Conservation (phyloP, 1,140 invertebrate genomes). For the Atopsyche davidsoni region DNA sequence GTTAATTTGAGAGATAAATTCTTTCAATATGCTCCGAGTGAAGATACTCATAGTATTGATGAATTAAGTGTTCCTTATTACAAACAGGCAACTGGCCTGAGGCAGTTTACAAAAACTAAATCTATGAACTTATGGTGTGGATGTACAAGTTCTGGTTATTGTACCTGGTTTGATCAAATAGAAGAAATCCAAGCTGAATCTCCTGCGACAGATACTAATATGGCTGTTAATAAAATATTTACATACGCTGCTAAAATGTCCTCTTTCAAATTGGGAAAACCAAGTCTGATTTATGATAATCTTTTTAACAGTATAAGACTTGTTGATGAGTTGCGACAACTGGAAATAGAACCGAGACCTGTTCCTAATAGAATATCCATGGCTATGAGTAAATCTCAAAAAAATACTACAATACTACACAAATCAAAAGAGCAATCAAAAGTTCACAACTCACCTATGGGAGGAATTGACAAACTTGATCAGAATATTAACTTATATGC, state of each 20-base stretch:
- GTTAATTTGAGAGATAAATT: slow-evolving; percentile 23
- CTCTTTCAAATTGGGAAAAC: slow-evolving; percentile 5
- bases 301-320: slow-evolving; percentile 16
- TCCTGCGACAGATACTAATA: neutral
- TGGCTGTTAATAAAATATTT: slow-evolving; percentile 15
- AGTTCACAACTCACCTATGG: slow-evolving; percentile 24
- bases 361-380: slow-evolving; percentile 19
- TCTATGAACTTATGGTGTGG: slow-evolving; percentile 26
- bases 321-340: slow-evolving; percentile 9
- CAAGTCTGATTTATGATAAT: slow-evolving; percentile 19
- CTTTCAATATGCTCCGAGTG: slow-evolving; percentile 13
- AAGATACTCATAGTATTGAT: slow-evolving; percentile 22
- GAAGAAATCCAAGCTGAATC: slow-evolving; percentile 16
- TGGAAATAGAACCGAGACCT: slow-evolving; percentile 16
- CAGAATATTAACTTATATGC: slow-evolving; percentile 25
- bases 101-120: slow-evolving; percentile 22
- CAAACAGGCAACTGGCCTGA: slow-evolving; percentile 15
- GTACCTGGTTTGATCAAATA: slow-evolving; percentile 26
- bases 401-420: neutral
- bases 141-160: slow-evolving; percentile 24
- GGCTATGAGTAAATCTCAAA: slow-evolving; percentile 11
- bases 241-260: slow-evolving; percentile 14
- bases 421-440: slow-evolving; percentile 10
- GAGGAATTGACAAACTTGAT: slow-evolving; percentile 24
- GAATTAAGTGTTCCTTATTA: slow-evolving; percentile 21